phyloP scores from a whole-genome alignment of 2,888 invertebrate genomes.

The Heterodera filipjevi region DNA sequence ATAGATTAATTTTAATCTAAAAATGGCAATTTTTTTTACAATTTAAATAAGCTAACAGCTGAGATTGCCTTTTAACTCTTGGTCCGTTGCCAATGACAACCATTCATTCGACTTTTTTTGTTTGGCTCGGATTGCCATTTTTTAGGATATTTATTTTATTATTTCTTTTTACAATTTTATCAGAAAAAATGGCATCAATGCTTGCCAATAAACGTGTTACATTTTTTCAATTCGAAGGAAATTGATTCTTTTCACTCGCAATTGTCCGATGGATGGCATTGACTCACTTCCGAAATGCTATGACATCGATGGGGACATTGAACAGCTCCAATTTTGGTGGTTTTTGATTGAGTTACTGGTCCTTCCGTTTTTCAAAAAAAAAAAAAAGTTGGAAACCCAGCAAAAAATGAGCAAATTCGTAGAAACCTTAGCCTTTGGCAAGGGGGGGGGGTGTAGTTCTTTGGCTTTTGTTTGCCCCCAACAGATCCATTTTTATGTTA shows the following conservation, averaged over 20 bases:
- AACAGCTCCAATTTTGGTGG: slow-evolving; percentile 19
- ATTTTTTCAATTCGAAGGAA: no score
- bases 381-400: no score
- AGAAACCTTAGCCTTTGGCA: no score
- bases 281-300: slow-evolving; percentile 7
- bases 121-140: no score
- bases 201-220: not conserved
- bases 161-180: not conserved
- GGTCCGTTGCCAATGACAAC: not conserved
- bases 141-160: not conserved
- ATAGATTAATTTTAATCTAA: no score
- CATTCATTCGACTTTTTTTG: not conserved
- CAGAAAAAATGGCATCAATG: not conserved
- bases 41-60: not conserved
- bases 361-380: no score
- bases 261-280: not conserved
- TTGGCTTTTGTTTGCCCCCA: no score
- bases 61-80: no score
- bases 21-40: no score
- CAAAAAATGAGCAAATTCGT: not conserved
- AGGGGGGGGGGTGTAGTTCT: no score
- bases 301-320: slow-evolving; percentile 18
- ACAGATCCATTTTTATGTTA: not conserved
- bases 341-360: no score
- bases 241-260: no score